Conservation (phyloP, 2,113 vertebrate species). For the Hemiscyllium ocellatum region DNA sequence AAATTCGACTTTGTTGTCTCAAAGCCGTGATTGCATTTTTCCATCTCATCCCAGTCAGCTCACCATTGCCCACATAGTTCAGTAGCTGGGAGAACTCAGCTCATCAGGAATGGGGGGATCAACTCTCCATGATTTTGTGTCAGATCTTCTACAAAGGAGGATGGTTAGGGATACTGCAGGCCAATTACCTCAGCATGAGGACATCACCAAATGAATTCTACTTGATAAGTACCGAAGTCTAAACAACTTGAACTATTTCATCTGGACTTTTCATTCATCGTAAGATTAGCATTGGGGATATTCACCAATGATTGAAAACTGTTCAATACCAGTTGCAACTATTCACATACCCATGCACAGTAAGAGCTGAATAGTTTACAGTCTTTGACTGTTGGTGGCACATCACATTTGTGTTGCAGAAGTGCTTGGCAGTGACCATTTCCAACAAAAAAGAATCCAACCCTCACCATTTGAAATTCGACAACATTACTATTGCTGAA, state of each 20-base stretch:
- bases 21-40: no score
- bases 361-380: not conserved
- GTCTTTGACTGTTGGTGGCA: not conserved
- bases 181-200: not conserved
- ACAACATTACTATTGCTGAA: not conserved
- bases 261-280: not conserved
- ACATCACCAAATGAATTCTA: not conserved
- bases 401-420: not conserved
- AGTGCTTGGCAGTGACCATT: no score
- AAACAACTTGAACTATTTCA: not conserved
- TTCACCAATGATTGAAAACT: not conserved
- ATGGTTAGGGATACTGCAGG: not conserved
- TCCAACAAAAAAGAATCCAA: not conserved
- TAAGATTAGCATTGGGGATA: not conserved
- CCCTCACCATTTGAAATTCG: not conserved
- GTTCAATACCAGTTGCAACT: not conserved
- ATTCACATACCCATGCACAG: not conserved
- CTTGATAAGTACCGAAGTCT: not conserved
- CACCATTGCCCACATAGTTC: no score
- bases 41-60: no score
- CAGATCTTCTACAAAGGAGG: not conserved
- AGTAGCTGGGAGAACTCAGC: not conserved
- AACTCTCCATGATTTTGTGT: not conserved
- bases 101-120: no score
- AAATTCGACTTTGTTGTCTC: no score